phyloP scores from a whole-genome alignment of 2,113 vertebrate species.

The Lasiurus cinereus region DNA sequence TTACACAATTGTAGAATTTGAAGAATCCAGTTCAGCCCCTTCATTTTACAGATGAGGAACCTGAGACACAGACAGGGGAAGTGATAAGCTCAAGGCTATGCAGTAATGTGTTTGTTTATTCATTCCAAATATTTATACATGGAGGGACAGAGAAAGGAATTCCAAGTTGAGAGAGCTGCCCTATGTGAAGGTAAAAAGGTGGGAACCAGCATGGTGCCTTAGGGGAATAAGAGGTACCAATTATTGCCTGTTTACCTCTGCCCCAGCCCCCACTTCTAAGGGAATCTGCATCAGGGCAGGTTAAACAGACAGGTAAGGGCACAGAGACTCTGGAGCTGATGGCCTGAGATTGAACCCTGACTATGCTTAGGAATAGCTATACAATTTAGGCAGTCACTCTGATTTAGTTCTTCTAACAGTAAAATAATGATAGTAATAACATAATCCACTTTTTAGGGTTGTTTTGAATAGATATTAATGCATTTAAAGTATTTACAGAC shows the following conservation, averaged over 20 bases:
- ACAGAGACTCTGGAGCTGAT: background rate
- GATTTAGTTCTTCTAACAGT: slow-evolving; percentile 45
- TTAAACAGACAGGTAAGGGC: background rate
- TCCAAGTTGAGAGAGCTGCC: background rate
- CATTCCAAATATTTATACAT: background rate
- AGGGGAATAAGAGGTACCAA: background rate
- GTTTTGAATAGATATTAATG: background rate
- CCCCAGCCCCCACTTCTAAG: background rate
- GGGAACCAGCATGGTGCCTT: background rate
- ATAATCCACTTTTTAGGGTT: background rate
- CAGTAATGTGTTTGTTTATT: slow-evolving; percentile 42
- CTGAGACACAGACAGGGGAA: background rate
- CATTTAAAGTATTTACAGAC: background rate
- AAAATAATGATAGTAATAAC: background rate
- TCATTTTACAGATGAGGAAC: slow-evolving; percentile 51
- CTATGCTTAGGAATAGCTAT: background rate
- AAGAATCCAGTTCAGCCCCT: slow-evolving; percentile 17
- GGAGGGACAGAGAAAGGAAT: slow-evolving; percentile 24
- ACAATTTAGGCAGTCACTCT: background rate
- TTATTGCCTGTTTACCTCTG: background rate
- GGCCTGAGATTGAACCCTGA: background rate
- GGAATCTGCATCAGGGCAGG: background rate
- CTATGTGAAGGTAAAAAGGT: background rate
- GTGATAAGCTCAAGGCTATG: background rate
- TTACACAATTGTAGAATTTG: slow-evolving; percentile 17